Evolutionary conservation across 2,797 vertebrate species (phyloP), one percentile per base, ranked within the genome.

Genomic region (Phaenicophaeus curvirostris): DNA sequence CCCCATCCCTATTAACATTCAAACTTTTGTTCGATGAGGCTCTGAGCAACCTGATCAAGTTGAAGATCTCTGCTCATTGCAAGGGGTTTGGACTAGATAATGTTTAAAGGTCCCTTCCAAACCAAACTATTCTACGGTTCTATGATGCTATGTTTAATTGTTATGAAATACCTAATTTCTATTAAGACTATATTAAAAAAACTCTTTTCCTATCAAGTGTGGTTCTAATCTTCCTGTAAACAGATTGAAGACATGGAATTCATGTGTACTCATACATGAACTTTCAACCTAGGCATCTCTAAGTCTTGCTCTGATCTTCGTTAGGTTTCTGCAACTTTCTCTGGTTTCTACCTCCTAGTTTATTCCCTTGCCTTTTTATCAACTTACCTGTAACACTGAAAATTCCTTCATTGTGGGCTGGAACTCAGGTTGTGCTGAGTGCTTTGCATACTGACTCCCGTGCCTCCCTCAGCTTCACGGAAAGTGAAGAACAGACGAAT

Each of bases 381-480:
- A 48, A 16, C 8, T 46, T 42, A 8, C 1, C 37, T 66, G 13
- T 50, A 37, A 17, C 24, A 16, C 31, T 44, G 58, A 37, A 71
- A 59, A 8, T 20, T 16, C 5, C 5, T 25, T 46, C 5, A 17
- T 3, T 48, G 17, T 74, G 61, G 31, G 37, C 41, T 72, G 37
- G 66, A 72, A 69, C 39, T 8, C 24, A 0, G 0, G 0, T 9
- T 87, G 27, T 61, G 7, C 27, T 74, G 57, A 3, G 3, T 35
- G 21, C 28, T 90, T 37, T 48, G 6, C 13, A 4, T 69, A 28
- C 44, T 59, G 42, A 8, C 23, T 62, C 5, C 44, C 37, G 17
- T 65, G 53, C n/a, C 8, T 87, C 16, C 24, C 30, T n/a, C 9
- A 66, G 30, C n/a, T 77, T 62, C 55, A 71, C 4, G 28, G 11